Base-by-base conservation (phyloP, 2,888 invertebrate genomes). In the Dione vanillae region DNA sequence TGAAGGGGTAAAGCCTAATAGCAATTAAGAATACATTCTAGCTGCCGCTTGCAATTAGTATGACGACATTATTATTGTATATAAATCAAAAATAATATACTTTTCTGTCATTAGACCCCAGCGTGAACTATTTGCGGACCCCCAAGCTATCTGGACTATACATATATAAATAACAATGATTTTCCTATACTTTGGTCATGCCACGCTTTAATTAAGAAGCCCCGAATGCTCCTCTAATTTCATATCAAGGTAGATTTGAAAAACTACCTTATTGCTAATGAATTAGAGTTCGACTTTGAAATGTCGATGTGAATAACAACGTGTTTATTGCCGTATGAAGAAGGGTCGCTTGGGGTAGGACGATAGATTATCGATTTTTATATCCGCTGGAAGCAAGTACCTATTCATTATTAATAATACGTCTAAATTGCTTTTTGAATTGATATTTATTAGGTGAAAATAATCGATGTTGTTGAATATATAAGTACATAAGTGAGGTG, bases 61-160 rank as follows among this genome's bases (percentile, higher is more conserved):
- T 65, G 61, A 37, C 52, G 41, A 59, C 47, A 69, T 69, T 68
- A 61, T 70, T 64, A 66, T 56, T 68, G 59, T 65, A 75, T 68
- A 76, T 76, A 75, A 72, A 77, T 75, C 74, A 76, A 80, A 79
- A 82, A 82, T 80, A 80, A 78, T 80, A 80, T 80, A 80, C 78
- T 80, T 78, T 77, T 79, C 77, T 77, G 79, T 76, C 80, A 76
- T 73, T 74, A 74, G 74, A 80, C 83, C 80, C 79, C 78, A 81
- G 80, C 79, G 79, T 79, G 76, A 80, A 80, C 82, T 82, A 82
- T 84, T 82, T 77, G 81, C 80, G 82, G 81, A 27, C 52, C 27
- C 27, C 27, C 59, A 69, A 58, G 59, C 74, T 20, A 78, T 71
- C 70, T 52, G 67, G 66, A 68, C 64, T 68, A 65, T 73, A 74